Conservation (phyloP, 2,888 invertebrate species). For the Sepiola atlantica region DNA sequence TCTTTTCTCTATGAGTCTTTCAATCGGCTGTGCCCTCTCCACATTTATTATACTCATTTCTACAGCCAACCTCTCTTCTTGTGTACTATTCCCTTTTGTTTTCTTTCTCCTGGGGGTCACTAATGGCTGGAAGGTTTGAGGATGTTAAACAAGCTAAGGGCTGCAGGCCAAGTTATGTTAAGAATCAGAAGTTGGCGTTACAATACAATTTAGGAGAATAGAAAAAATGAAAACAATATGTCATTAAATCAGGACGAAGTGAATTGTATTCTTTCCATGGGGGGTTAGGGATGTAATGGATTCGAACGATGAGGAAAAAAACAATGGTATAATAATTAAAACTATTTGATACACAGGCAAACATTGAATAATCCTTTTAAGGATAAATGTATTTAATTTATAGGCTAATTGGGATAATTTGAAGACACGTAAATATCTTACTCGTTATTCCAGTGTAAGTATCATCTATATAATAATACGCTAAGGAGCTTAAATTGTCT, state of each 20-base stretch:
- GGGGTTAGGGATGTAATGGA: too few species aligned
- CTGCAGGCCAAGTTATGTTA: slow-evolving; percentile 12
- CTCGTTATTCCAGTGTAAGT: too few species aligned
- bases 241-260: neutral
- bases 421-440: too few species aligned
- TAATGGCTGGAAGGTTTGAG: neutral
- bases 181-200: neutral
- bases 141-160: slow-evolving; percentile 7
- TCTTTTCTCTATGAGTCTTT: neutral
- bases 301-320: too few species aligned
- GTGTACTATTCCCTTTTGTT: neutral
- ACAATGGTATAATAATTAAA: too few species aligned
- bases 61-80: neutral
- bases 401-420: too few species aligned
- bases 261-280: neutral
- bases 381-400: too few species aligned
- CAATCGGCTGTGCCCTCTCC: neutral
- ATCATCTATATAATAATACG: too few species aligned
- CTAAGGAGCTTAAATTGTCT: too few species aligned
- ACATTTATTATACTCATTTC: neutral
- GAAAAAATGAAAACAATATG: neutral
- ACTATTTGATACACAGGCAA: too few species aligned
- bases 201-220: neutral
- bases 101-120: neutral
- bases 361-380: too few species aligned